A percentile compares a stretch with the other conserved stretches of the same genome.
phyloP scores from a whole-genome alignment of 2,797 vertebrate genomes.

The Cheirogaleus major region DNA sequence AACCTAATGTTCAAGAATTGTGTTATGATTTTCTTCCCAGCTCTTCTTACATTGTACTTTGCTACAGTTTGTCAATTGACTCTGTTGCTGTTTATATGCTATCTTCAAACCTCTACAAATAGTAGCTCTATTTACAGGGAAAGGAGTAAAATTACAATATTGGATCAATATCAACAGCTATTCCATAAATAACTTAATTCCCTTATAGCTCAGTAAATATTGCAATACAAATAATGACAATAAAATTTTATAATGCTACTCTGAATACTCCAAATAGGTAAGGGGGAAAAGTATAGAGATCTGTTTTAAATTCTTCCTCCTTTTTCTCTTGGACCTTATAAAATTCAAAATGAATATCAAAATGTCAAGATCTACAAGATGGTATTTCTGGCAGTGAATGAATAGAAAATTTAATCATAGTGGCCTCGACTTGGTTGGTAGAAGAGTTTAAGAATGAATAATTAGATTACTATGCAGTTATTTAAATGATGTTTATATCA shows the following conservation, averaged over 20 bases:
- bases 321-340: not conserved
- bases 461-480: not conserved
- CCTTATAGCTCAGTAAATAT: not conserved
- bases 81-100: not conserved
- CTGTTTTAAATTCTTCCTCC: not conserved
- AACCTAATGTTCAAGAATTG: not conserved
- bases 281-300: not conserved
- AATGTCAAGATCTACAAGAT: not conserved
- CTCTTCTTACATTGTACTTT: not conserved
- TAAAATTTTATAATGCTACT: not conserved
- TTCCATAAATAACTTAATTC: not conserved
- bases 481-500: not conserved
- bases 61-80: not conserved
- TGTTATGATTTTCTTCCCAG: not conserved
- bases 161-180: not conserved
- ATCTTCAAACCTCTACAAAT: not conserved
- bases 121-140: not conserved
- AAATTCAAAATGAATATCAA: not conserved
- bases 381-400: not conserved
- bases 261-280: not conserved
- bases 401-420: not conserved
- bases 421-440: not conserved
- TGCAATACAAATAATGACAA: not conserved
- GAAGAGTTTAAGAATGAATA: not conserved
- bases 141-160: not conserved